phyloP scores from a whole-genome alignment of 2,113 vertebrate species.

The Origma solitaria region DNA sequence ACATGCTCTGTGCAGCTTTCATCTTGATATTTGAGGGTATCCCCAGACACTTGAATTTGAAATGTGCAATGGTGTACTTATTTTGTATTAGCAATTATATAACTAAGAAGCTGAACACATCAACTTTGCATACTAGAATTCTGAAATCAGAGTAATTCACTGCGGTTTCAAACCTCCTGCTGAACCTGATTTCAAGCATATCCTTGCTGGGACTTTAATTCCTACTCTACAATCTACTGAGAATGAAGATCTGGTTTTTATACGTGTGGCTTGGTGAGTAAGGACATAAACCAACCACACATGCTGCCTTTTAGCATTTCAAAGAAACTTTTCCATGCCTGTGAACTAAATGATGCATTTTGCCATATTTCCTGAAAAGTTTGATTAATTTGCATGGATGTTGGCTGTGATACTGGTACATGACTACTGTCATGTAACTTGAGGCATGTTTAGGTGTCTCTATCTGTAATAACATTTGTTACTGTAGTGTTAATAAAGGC shows the following conservation, averaged over 20 bases:
- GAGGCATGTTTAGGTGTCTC: background rate
- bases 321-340: background rate
- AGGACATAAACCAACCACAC: background rate
- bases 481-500: background rate
- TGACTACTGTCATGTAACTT: background rate
- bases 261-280: background rate
- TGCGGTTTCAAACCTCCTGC: background rate
- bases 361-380: background rate
- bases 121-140: background rate
- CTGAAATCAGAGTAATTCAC: background rate
- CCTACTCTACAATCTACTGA: background rate
- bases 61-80: background rate
- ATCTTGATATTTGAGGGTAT: background rate
- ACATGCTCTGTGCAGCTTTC: background rate
- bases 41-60: background rate
- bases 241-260: background rate
- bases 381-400: background rate
- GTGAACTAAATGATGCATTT: background rate
- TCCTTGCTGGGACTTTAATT: background rate
- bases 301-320: background rate
- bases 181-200: background rate
- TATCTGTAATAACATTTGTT: background rate
- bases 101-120: background rate
- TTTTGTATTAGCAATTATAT: background rate
- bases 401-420: background rate